Evolutionary conservation across 2,888 invertebrate species (phyloP).

Genomic region (Priocnemis perturbator): DNA sequence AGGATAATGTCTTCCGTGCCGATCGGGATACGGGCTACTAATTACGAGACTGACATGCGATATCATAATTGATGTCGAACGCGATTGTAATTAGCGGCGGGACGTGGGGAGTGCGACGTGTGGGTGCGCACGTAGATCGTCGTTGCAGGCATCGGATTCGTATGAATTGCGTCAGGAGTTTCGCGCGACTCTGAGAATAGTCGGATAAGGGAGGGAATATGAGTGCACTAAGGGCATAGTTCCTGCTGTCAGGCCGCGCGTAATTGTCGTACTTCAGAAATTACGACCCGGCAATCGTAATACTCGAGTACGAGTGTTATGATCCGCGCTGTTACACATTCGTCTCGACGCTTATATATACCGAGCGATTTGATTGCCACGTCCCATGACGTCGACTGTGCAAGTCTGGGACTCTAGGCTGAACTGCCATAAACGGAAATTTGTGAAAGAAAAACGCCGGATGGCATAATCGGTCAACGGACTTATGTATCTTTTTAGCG

Average conservation of each 20-base stretch:
- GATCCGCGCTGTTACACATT: too few relatives aligned
- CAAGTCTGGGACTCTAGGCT: too few relatives aligned
- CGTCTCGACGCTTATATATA: too few relatives aligned
- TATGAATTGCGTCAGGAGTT: neutral
- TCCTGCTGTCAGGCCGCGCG: too few relatives aligned
- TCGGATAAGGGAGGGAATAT: too few relatives aligned
- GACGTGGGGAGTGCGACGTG: neutral
- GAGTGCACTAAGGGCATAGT: neutral
- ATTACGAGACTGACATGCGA: constrained; percentile 40
- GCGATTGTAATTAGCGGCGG: constrained; percentile 42
- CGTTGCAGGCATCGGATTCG: constrained; percentile 4
- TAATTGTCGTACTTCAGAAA: too few relatives aligned
- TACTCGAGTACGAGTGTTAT: too few relatives aligned
- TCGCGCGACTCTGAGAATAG: too few relatives aligned
- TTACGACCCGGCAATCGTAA: too few relatives aligned
- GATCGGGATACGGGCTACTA: constrained; percentile 35
- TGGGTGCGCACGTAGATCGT: neutral
- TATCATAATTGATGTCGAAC: constrained; percentile 50
- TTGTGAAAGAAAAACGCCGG: neutral
- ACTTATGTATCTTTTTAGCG: constrained; percentile 34
- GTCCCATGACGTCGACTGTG: too few relatives aligned
- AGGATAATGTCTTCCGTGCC: constrained; percentile 41
- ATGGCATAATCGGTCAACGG: neutral
- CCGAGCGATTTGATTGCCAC: too few relatives aligned
- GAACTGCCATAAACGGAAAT: neutral